phyloP scores from a whole-genome alignment of 2,797 vertebrate species.

The Helarctos malayanus region DNA sequence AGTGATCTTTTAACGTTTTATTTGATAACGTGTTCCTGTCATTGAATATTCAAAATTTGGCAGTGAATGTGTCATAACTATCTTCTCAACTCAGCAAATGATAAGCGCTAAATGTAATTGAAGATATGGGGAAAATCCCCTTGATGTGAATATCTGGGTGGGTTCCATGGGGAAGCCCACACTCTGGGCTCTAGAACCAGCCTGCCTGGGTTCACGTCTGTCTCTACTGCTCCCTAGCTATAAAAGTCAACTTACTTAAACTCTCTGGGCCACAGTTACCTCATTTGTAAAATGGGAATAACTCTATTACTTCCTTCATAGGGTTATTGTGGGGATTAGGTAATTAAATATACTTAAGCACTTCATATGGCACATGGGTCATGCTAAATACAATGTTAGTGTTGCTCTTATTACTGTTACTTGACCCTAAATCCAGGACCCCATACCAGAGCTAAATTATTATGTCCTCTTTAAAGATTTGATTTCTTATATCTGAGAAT shows the following conservation, averaged over 20 bases:
- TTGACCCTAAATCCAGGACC: not conserved
- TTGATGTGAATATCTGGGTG: not conserved
- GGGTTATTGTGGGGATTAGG: not conserved
- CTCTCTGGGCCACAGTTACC: not conserved
- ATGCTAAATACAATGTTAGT: not conserved
- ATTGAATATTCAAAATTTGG: slow-evolving; percentile 66
- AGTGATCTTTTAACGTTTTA: slow-evolving; percentile 78
- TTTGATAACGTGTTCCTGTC: slow-evolving; percentile 77
- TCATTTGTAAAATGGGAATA: not conserved
- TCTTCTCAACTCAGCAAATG: slow-evolving; percentile 68
- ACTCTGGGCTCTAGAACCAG: not conserved
- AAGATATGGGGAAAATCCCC: not conserved
- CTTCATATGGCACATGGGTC: not conserved
- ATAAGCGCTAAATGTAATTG: slow-evolving; percentile 16
- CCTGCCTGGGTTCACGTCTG: not conserved
- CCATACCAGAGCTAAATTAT: not conserved
- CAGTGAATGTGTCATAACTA: slow-evolving; percentile 72
- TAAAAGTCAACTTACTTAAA: not conserved
- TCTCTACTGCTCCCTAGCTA: not conserved
- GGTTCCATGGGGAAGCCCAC: not conserved
- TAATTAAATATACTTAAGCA: not conserved
- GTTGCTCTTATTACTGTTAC: not conserved
- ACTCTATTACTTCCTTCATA: not conserved
- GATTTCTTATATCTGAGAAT: slow-evolving; percentile 31
- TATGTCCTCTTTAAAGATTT: not conserved